A percentile compares a stretch with the other conserved stretches of the same genome.
These are phyloP conservation scores for Lepisosteus osseus DNA, from an alignment of 2,113 vertebrate genomes.

Conservation along the genomic window DNA sequence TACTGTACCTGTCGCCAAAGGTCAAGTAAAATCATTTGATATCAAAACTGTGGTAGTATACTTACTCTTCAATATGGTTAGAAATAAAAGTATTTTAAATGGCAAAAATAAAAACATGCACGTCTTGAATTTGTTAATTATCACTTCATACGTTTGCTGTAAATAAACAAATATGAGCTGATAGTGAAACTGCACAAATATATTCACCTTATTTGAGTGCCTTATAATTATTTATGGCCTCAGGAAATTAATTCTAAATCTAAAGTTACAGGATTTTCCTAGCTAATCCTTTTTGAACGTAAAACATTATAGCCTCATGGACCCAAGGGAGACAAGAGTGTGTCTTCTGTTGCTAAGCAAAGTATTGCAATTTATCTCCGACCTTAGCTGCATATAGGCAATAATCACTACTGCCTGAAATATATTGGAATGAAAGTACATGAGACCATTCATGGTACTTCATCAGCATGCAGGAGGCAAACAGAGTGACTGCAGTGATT, in stretches of 20 bases:
- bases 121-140: no score
- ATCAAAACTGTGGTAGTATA: no score
- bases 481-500: constrained; percentile 75
- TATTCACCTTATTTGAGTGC: not conserved
- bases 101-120: no score
- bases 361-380: constrained; percentile 61
- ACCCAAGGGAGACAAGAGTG: constrained; percentile 45
- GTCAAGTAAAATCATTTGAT: no score
- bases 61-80: no score
- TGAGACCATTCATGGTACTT: constrained; percentile 80
- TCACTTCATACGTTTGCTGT: no score
- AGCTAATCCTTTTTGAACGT: constrained; percentile 39
- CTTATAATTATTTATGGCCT: constrained; percentile 24
- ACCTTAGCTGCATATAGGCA: constrained; percentile 62
- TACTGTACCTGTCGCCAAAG: no score
- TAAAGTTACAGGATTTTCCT: constrained; percentile 26
- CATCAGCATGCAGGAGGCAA: constrained; percentile 87
- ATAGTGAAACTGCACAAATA: no score
- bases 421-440: constrained; percentile 70
- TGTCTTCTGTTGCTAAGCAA: constrained; percentile 60
- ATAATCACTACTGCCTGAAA: constrained; percentile 67
- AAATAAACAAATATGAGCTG: no score
- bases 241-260: constrained; percentile 22
- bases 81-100: no score
- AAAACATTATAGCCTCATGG: constrained; percentile 42